phyloP scores from a whole-genome alignment of 2,888 invertebrate genomes.

The Lasioglossum vierecki region DNA sequence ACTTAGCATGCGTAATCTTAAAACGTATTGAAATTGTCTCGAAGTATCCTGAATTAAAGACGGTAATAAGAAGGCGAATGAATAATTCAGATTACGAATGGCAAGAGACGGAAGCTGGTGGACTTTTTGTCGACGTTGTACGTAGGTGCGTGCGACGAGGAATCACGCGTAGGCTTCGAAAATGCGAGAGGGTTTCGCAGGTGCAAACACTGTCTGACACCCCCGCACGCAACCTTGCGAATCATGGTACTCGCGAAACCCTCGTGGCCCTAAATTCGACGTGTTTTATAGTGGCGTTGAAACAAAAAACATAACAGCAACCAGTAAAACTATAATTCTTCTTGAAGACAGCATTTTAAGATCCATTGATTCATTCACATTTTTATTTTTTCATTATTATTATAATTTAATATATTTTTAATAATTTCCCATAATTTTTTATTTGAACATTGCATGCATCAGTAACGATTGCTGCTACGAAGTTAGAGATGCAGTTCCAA shows the following conservation, averaged over 20 bases:
- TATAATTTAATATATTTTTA: too few species aligned
- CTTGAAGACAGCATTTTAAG: too few species aligned
- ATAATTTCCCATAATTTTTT: too few species aligned
- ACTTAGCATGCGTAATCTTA: background rate
- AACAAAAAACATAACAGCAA: background rate
- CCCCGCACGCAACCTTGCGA: constrained; percentile 2
- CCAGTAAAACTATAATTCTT: background rate
- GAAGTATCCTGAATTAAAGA: background rate
- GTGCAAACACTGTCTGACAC: constrained; percentile 8
- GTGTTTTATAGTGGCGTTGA: constrained; percentile 62
- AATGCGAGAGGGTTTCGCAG: background rate
- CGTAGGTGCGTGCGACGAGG: background rate
- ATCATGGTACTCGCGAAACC: background rate
- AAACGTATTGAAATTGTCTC: background rate
- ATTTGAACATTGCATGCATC: too few species aligned
- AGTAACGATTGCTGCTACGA: background rate
- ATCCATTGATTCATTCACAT: too few species aligned
- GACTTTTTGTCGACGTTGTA: background rate
- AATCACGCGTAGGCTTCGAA: constrained; percentile 27
- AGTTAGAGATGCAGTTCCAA: background rate
- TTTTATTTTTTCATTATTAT: too few species aligned
- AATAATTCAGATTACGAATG: background rate
- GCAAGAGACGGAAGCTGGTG: background rate
- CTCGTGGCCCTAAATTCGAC: constrained; percentile 17
- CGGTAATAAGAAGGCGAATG: background rate